These are phyloP conservation scores for Nettapus auritus DNA, from an alignment of 2,113 vertebrate species.

Conservation along the genomic window DNA sequence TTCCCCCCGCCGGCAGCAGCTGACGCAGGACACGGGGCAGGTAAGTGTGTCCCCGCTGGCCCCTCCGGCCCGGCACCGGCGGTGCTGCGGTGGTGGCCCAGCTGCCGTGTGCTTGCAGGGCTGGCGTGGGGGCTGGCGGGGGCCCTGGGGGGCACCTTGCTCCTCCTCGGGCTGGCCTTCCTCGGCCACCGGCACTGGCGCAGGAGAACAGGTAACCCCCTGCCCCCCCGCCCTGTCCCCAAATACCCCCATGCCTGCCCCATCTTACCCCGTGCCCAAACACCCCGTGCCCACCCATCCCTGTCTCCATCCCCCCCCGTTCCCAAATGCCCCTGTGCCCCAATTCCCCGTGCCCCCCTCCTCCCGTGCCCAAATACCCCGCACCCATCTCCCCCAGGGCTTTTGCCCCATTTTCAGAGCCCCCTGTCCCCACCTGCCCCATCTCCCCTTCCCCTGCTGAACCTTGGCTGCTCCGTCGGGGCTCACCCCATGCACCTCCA, in stretches of 20 bases:
- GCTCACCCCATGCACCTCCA: not conserved
- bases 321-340: not conserved
- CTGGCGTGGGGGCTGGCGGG: not conserved
- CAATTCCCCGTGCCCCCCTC: not conserved
- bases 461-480: not conserved
- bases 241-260: not conserved
- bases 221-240: not conserved
- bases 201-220: not conserved
- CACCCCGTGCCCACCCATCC: not conserved
- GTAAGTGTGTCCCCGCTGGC: not conserved
- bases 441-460: not conserved
- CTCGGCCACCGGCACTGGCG: not conserved
- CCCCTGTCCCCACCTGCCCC: not conserved
- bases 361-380: not conserved
- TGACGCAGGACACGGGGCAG: accelerated
- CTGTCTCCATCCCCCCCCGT: not conserved
- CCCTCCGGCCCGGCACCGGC: accelerated
- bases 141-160: not conserved
- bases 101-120: not conserved
- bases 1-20: accelerated
- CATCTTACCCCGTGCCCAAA: not conserved
- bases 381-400: not conserved
- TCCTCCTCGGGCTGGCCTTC: not conserved
- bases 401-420: not conserved
- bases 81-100: not conserved